phyloP scores from a whole-genome alignment of 2,888 invertebrate species.

The Argyresthia albistria region DNA sequence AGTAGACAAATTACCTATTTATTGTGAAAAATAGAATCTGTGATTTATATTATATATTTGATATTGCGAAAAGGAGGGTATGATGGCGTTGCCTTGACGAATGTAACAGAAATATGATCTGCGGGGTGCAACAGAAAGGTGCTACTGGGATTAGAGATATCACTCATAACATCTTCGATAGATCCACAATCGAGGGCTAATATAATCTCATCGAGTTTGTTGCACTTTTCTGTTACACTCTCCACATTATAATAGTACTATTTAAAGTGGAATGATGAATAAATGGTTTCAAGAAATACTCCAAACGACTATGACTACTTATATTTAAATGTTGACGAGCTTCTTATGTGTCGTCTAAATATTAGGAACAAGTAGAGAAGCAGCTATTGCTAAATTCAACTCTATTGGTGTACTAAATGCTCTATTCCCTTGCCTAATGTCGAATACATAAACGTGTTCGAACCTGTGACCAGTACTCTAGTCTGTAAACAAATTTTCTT shows the following conservation, averaged over 20 bases:
- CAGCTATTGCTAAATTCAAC: too few species aligned
- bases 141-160: too few species aligned
- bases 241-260: background rate
- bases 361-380: too few species aligned
- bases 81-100: background rate
- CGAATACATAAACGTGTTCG: constrained; percentile 16
- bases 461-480: constrained; percentile 64
- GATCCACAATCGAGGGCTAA: too few species aligned
- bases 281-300: constrained; percentile 49
- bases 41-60: constrained; percentile 51
- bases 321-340: constrained; percentile 23
- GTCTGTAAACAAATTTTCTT: constrained; percentile 42
- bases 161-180: too few species aligned
- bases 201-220: too few species aligned
- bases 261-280: constrained; percentile 17
- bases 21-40: constrained; percentile 58
- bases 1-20: constrained; percentile 26
- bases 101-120: constrained; percentile 12
- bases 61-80: constrained; percentile 6
- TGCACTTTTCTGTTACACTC: too few species aligned
- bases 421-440: constrained; percentile 49
- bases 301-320: too few species aligned
- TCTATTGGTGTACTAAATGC: too few species aligned
- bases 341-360: background rate
- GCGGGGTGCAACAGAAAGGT: too few species aligned